phyloP scores from a whole-genome alignment of 2,888 invertebrate species.

The Caenorhabditis uteleia region DNA sequence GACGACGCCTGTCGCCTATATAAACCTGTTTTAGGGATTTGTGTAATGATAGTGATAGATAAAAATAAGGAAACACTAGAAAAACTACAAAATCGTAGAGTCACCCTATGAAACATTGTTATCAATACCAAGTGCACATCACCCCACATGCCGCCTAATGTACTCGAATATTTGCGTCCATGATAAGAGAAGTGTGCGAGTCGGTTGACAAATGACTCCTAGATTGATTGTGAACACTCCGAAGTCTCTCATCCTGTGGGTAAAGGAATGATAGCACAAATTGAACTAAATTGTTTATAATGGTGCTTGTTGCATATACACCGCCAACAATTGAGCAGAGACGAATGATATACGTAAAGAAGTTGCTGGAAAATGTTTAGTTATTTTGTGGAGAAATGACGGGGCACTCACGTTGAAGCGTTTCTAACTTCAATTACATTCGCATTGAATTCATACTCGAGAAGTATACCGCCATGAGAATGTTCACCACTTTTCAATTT shows the following conservation, averaged over 20 bases:
- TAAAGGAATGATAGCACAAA: conserved; percentile 26
- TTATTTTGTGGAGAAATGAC: conserved; percentile 4
- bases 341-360: conserved; percentile 81
- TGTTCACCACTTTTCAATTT: conserved; percentile 53
- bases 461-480: conserved; percentile 61
- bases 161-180: conserved; percentile 38
- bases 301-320: conserved; percentile 80
- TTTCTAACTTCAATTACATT: conserved; percentile 64
- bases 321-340: conserved; percentile 91
- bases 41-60: too few species aligned
- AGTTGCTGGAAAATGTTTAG: conserved; percentile 61
- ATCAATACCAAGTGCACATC: too few species aligned
- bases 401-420: conserved; percentile 49
- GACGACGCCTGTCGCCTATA: too few species aligned
- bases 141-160: too few species aligned
- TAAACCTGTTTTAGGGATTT: too few species aligned
- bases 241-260: conserved; percentile 1
- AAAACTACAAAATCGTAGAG: too few species aligned
- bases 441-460: conserved; percentile 65
- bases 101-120: too few species aligned
- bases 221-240: background rate
- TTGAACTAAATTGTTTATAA: conserved; percentile 45
- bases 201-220: conserved; percentile 6
- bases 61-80: too few species aligned
- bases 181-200: conserved; percentile 10